Base-by-base conservation (phyloP, 2,888 invertebrate species). In the Spilosoma lubricipeda region DNA sequence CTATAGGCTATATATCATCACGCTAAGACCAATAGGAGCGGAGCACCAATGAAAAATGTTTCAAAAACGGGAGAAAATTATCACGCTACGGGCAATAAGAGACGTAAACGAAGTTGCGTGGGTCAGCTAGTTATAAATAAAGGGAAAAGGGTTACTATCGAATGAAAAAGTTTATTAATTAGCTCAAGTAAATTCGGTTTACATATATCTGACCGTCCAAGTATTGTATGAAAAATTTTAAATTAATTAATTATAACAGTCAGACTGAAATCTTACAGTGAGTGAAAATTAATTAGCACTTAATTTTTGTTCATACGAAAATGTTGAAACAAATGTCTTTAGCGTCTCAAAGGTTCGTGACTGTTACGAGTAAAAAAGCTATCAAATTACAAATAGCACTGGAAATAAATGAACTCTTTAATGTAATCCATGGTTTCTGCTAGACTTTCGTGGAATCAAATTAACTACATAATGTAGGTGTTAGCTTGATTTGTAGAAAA, bases 381-480 rank as follows among this genome's bases (percentile, higher is more conserved):
- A 86, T 85, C 79, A 88, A 88, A 87, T 87, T 87, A 87, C 82
- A 84, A 86, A 82, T 84, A 82, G 80, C 83, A 83, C 80, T 80
- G 84, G 77, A 73, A 78, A 79, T 79, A 75, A 80, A 79, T 80
- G 76, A 80, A 42, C 85, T 76, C 82, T 87, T 86, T 81, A 78
- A 76, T 82, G 80, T 78, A 78, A 80, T 85, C 83, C 80, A 78
- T 80, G 64, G 79, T 79, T 75, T 73, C 64, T 70, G 77, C 83
- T 82, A 90, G 89, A 90, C 89, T 86, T 90, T 91, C 91, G 81
- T 84, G 82, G 91, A 91, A 90, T 82, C 75, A 63, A 76, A 77
- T 82, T 79, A 78, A 59, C 69, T 69, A 48, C 15, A 45, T 48
- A 3, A 33, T 3, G 33, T 33, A 69, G 65, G 64, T 75, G 75